Base-by-base conservation (phyloP, 1,140 invertebrate species). In the Plectrocnemia conspersa region DNA sequence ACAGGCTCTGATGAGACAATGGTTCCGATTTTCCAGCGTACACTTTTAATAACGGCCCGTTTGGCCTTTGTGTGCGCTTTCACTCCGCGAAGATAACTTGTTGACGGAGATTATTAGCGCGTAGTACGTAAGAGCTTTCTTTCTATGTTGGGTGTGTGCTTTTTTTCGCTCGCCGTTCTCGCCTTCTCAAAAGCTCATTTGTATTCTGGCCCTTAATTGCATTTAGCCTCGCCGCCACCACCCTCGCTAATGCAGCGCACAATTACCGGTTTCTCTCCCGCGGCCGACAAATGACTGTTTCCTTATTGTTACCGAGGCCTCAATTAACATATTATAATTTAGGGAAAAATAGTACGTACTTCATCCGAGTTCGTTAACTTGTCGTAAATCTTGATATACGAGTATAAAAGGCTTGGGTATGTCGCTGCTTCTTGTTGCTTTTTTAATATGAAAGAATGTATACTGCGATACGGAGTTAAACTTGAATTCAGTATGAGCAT, bases 261-360 rank as follows among this genome's bases (percentile, higher is more conserved):
- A 50, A 50, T 50, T 50, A 50, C 47, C 33, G 22, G 13, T 36
- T n/a, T n/a, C n/a, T n/a, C 18, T 35, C 32, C 47, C 19, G n/a
- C 29, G 10, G 33, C 15, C 53, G 53, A 55, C 53, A 55, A 55
- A 47, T 55, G 53, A 55, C 44, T 55, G 33, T 36, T 55, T 55
- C 21, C 53, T 55, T 47, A 55, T 55, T 55, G 44, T 55, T 35
- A 38, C 18, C 25, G 32, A 55, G 44, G 23, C 35, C 18, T 27
- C 19, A 55, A 55, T 55, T 55, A 55, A 49, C 53, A 55, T 55
- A 47, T 55, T 25, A 41, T 15, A n/a, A n/a, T n/a, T n/a, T n/a
- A n/a, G n/a, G n/a, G n/a, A n/a, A n/a, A n/a, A n/a, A n/a, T n/a
- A n/a, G n/a, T n/a, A n/a, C n/a, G n/a, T n/a, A n/a, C n/a, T n/a